Conservation (phyloP, 2,797 vertebrate species). For the Phataginus tricuspis region DNA sequence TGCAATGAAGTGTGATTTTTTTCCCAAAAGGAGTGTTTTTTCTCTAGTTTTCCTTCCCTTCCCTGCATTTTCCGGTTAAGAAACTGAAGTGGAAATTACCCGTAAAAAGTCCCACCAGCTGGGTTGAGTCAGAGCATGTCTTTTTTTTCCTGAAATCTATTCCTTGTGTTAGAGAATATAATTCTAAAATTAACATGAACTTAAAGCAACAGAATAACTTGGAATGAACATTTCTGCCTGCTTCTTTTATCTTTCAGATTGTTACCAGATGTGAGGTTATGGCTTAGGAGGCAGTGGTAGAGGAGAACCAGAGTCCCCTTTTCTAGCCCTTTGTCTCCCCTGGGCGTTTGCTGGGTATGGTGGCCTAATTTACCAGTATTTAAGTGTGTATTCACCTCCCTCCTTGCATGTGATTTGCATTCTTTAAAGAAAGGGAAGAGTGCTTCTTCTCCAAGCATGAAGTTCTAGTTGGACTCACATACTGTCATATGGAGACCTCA, state of each 20-base stretch:
- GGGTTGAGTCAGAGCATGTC: conserved; percentile 47
- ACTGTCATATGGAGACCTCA: conserved; percentile 1
- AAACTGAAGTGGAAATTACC: conserved; percentile 57
- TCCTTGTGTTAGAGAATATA: conserved; percentile 25
- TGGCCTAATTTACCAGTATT: neutral
- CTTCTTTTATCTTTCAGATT: neutral
- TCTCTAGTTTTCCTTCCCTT: conserved; percentile 10
- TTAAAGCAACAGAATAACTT: neutral
- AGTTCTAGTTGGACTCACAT: neutral
- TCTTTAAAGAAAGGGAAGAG: neutral
- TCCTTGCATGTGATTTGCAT: neutral
- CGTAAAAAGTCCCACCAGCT: conserved; percentile 29
- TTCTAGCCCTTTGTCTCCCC: neutral
- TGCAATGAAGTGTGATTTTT: neutral
- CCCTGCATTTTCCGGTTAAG: conserved; percentile 14
- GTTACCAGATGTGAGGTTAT: conserved; percentile 26
- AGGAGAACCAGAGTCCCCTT: neutral
- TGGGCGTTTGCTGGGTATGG: neutral
- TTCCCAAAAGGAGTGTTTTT: neutral
- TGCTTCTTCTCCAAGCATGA: neutral
- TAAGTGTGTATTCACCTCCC: neutral
- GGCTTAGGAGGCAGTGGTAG: neutral
- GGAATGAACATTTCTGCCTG: conserved; percentile 28
- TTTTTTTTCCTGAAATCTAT: conserved; percentile 60
- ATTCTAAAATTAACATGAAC: conserved; percentile 54